Base-by-base conservation (phyloP, 1,140 invertebrate genomes). In the Ceratitis capitata region DNA sequence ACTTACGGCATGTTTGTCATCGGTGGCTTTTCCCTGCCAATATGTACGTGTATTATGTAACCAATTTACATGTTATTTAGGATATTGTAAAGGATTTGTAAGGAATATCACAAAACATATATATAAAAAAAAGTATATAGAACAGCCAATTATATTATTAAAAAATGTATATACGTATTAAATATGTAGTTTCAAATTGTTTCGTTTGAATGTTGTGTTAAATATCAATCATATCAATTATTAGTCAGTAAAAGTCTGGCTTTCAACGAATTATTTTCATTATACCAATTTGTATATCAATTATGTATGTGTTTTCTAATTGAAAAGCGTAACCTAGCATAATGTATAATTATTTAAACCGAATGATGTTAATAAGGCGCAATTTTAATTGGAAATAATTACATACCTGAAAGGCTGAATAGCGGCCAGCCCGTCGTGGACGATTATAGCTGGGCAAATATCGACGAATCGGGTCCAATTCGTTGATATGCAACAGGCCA, bases 391-490 rank as follows among this genome's bases (percentile, higher is more conserved):
- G 14, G 5, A 56, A 16, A 6, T 29, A 58, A 42, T 47, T 56
- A 89, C 89, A 91, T 92, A 99, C 98, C 95, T 99, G 98, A 93
- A 99, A 99, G 56, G 98, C 97, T 0, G 98, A 99, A 93, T 99
- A 99, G 85, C 98, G 93, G 83, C 97, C 97, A 61, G 95, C 97
- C 90, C 96, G 95, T 69, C 97, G 93, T 0, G 98, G 98, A 82
- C 98, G 93, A 92, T 98, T 98, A 90, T 98, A 98, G 0, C 98
- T 99, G 3, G 98, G 98, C 84, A 99, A 93, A 93, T 99, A 98
- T 58, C 99, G 94, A 85, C 98, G 93, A 85, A 99, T 97, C 1
- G 98, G 97, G 93, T 99, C 99, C 64, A 99, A 92, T 93, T 99
- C 98, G 90, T 98, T 99, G 16, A 99, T 95, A 89, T 99, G 97